phyloP scores from a whole-genome alignment of 2,888 invertebrate species.

The Drosophila demipolita region DNA sequence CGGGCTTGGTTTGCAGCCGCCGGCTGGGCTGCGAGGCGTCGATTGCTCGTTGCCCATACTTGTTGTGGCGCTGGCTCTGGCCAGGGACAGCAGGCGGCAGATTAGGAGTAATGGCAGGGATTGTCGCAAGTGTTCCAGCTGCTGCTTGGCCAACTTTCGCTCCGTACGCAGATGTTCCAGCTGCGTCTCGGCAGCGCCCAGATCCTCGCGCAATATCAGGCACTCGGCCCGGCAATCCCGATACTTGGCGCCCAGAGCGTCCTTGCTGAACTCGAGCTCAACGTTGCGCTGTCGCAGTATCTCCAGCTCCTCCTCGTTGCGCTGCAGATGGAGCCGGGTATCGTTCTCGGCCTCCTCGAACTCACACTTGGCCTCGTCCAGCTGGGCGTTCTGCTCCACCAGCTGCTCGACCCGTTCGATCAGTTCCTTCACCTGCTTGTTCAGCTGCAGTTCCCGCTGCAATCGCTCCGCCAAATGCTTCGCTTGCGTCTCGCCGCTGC shows the following conservation, averaged over 20 bases:
- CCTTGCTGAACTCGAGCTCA: conserved; percentile 87
- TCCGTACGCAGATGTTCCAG: conserved; percentile 82
- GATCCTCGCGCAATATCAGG: conserved; percentile 81
- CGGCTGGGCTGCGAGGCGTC: conserved; percentile 16
- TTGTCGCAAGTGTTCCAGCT: conserved; percentile 77
- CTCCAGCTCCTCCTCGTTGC: conserved; percentile 88
- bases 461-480: conserved; percentile 88
- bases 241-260: conserved; percentile 87
- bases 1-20: conserved; percentile 8
- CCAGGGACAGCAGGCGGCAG: conserved; percentile 55
- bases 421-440: conserved; percentile 85
- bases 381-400: conserved; percentile 87
- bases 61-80: conserved; percentile 19
- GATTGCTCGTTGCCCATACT: conserved; percentile 66
- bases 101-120: conserved; percentile 77
- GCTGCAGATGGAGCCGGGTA: conserved; percentile 86
- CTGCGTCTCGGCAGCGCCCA: conserved; percentile 82
- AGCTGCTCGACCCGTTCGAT: conserved; percentile 86
- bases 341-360: conserved; percentile 92
- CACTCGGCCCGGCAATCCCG: conserved; percentile 85
- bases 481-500: conserved; percentile 88
- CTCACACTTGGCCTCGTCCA: conserved; percentile 91
- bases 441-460: conserved; percentile 87
- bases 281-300: conserved; percentile 85
- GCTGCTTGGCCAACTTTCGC: conserved; percentile 82